Conservation (phyloP, 2,888 invertebrate species). For the Embidobia sp. region DNA sequence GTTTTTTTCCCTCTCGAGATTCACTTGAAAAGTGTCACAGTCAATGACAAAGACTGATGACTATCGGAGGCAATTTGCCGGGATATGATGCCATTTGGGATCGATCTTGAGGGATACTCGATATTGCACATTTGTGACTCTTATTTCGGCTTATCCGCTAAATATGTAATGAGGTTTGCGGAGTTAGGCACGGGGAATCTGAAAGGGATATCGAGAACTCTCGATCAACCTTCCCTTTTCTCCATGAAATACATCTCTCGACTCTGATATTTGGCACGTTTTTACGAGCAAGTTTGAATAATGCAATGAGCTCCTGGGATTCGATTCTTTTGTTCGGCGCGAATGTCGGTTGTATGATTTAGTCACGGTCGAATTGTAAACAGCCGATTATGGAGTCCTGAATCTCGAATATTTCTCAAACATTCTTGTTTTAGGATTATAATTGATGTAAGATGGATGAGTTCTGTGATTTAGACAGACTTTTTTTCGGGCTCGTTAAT, state of each 20-base stretch:
- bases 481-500: slow-evolving; percentile 24
- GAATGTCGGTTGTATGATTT: slow-evolving; percentile 48
- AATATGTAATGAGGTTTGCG: slow-evolving; percentile 58
- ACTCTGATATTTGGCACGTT: slow-evolving; percentile 61
- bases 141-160: slow-evolving; percentile 54
- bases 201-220: slow-evolving; percentile 55
- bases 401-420: slow-evolving; percentile 21
- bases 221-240: slow-evolving; percentile 44
- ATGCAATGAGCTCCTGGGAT: slow-evolving; percentile 56
- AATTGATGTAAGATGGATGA: slow-evolving; percentile 34
- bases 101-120: slow-evolving; percentile 44
- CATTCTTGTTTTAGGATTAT: slow-evolving; percentile 19
- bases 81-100: slow-evolving; percentile 36
- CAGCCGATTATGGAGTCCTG: slow-evolving; percentile 44
- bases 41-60: slow-evolving; percentile 34
- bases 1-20: slow-evolving; percentile 4
- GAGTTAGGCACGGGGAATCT: slow-evolving; percentile 46
- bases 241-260: slow-evolving; percentile 50
- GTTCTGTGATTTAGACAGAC: slow-evolving; percentile 21
- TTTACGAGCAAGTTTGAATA: slow-evolving; percentile 60
- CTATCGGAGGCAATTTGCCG: slow-evolving; percentile 37
- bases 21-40: neutral
- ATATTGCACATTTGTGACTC: slow-evolving; percentile 42
- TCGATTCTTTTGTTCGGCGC: slow-evolving; percentile 52
- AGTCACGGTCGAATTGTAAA: slow-evolving; percentile 53